These are phyloP conservation scores for Koerneria pararmatus DNA, from an alignment of 2,888 invertebrate species.

Conservation along the genomic window DNA sequence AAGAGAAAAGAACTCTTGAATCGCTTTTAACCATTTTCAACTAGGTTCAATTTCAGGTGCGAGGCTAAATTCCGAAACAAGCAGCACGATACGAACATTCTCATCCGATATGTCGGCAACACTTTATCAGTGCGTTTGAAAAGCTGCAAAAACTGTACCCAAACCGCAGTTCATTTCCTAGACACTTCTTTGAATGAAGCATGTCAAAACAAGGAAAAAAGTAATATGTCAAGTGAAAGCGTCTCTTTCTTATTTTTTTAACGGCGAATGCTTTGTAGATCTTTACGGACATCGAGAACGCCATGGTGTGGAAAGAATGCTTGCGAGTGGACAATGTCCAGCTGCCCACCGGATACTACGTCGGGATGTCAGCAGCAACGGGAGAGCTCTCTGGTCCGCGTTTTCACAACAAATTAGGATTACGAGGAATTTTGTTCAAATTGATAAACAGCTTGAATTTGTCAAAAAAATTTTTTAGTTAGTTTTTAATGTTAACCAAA, in stretches of 20 bases:
- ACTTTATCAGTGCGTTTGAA: conserved; percentile 70
- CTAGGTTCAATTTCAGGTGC: conserved; percentile 72
- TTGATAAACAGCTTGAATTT: too few species aligned
- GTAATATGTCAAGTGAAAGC: not conserved
- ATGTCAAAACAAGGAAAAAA: too few species aligned
- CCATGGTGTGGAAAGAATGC: conserved; percentile 89
- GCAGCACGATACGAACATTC: conserved; percentile 83
- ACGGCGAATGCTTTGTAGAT: conserved; percentile 68
- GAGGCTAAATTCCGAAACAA: conserved; percentile 89
- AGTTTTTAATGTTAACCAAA: not conserved
- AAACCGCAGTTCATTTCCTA: not conserved
- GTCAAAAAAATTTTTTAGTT: not conserved
- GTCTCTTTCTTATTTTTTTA: not conserved
- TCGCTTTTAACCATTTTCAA: too few species aligned
- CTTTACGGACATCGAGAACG: conserved; percentile 83
- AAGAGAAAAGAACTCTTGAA: too few species aligned
- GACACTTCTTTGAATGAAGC: too few species aligned
- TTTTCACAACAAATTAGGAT: not conserved
- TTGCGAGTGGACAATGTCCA: conserved; percentile 81
- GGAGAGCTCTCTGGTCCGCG: conserved; percentile 74
- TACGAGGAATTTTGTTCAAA: too few species aligned
- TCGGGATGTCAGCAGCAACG: conserved; percentile 90
- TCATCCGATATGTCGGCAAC: conserved; percentile 83
- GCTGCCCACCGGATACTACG: conserved; percentile 88
- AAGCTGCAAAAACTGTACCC: not conserved